phyloP scores from a whole-genome alignment of 2,888 invertebrate genomes.

The Apamea sordens region DNA sequence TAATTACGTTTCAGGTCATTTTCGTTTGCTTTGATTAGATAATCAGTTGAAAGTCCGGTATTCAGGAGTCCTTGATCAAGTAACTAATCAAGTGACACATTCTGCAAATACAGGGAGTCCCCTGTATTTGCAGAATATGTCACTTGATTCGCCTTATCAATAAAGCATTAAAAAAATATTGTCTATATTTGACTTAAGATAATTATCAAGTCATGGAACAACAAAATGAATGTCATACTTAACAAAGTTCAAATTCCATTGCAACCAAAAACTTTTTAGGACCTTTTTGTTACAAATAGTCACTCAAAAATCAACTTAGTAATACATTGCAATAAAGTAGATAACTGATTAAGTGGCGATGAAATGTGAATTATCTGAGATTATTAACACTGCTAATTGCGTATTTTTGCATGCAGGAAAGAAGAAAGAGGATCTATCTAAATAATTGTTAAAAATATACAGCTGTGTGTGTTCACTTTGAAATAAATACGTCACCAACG shows the following conservation, averaged over 20 bases:
- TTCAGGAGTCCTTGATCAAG: neutral
- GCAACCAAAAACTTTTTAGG: neutral
- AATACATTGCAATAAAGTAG: neutral
- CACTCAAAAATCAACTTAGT: too few species aligned
- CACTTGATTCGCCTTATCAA: neutral
- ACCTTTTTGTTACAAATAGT: too few species aligned
- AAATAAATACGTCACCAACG: conserved; percentile 4
- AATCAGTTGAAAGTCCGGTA: neutral
- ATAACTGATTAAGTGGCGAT: neutral
- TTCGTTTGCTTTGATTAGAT: neutral
- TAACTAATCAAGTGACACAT: too few species aligned
- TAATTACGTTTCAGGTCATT: neutral
- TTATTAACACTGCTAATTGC: neutral
- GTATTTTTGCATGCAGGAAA: neutral
- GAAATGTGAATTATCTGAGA: neutral
- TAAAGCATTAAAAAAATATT: neutral
- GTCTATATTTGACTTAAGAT: neutral
- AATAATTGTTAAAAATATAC: neutral
- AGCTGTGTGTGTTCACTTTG: neutral
- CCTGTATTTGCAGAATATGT: neutral
- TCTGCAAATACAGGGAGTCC: neutral
- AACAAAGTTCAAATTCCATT: neutral
- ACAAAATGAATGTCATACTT: neutral
- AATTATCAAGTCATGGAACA: neutral
- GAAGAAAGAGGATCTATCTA: neutral